Evolutionary conservation across 2,797 vertebrate genomes (phyloP), one percentile per base, ranked within the genome.

Genomic region (Monodelphis domestica): DNA sequence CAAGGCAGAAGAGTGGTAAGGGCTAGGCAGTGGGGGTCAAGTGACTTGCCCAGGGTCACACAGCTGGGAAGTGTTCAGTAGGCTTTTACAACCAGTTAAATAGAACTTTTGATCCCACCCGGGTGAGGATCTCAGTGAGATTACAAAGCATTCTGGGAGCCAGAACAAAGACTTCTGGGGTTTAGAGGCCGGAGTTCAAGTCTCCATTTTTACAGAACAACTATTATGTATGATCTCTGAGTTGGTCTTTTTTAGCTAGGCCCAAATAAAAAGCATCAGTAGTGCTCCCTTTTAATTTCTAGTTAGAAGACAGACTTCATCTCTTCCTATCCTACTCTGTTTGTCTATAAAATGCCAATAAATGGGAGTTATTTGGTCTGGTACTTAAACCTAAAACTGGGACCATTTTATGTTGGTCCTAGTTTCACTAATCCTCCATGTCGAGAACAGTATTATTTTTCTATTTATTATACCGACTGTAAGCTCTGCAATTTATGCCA

Each of bases 381-480:
- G 26, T 84, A 88, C 57, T n/a, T 53, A 53, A 53, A 5, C 53
- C 53, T 53, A 53, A 53, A 53, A 53, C 53, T 59, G 33, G 92
- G 63, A 21, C 17, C n/a, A 89, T 87, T 94, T 92, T 91, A 70
- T 26, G 14, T 78, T 90, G 51, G 55, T 90, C 45, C 53, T 93
- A 15, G n/a, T 93, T 94, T 95, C 87, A 94, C 29, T 91, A 53
- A 93, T 91, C n/a, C 45, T 12, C 45, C 17, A 24, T 6, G 45
- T 87, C 51, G 28, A 12, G 14, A 45, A 21, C 57, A 90, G 4
- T 0, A n/a, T 38, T 38, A 84, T 3, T 92, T 94, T 84, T 63
- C 12, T 96, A 94, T 91, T 29, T 96, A 94, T 91, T 29, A 63
- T 54, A 84, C 45, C 38, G 5, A n/a, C 9, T 45, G 12, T 89